These are phyloP conservation scores for Eupsilia transversa DNA, from an alignment of 2,888 invertebrate genomes.

Conservation along the genomic window DNA sequence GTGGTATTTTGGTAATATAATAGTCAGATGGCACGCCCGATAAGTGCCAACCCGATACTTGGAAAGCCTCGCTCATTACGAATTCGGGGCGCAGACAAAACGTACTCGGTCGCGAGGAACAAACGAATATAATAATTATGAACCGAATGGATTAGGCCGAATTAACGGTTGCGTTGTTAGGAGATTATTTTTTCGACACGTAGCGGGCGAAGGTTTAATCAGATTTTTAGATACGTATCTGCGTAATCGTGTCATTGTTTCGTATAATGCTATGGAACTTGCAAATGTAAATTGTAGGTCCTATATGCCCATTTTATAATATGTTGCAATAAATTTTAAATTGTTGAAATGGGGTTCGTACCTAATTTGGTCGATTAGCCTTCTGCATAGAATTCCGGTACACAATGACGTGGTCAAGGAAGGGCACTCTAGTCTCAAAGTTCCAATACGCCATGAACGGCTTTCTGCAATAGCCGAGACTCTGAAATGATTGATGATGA, in stretches of 20 bases:
- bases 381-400: background rate
- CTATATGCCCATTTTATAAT: conserved; percentile 32
- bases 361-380: background rate
- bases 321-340: conserved; percentile 27
- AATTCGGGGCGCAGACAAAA: conserved; percentile 86
- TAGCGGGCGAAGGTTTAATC: conserved; percentile 66
- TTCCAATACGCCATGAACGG: background rate
- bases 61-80: conserved; percentile 88
- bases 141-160: conserved; percentile 84
- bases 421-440: background rate
- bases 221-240: conserved; percentile 67
- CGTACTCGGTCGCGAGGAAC: conserved; percentile 83
- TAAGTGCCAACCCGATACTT: conserved; percentile 87
- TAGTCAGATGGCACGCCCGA: conserved; percentile 90
- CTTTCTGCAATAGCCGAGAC: background rate
- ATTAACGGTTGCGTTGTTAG: conserved; percentile 80
- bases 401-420: too few relatives aligned
- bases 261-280: conserved; percentile 35
- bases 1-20: conserved; percentile 90
- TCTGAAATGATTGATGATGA: too few relatives aligned
- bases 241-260: conserved; percentile 61
- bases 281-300: conserved; percentile 34
- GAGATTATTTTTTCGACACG: conserved; percentile 76
- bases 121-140: conserved; percentile 90
- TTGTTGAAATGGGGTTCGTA: background rate